These are phyloP conservation scores for Caenorhabditis latens DNA, from an alignment of 1,140 invertebrate genomes.

Conservation along the genomic window DNA sequence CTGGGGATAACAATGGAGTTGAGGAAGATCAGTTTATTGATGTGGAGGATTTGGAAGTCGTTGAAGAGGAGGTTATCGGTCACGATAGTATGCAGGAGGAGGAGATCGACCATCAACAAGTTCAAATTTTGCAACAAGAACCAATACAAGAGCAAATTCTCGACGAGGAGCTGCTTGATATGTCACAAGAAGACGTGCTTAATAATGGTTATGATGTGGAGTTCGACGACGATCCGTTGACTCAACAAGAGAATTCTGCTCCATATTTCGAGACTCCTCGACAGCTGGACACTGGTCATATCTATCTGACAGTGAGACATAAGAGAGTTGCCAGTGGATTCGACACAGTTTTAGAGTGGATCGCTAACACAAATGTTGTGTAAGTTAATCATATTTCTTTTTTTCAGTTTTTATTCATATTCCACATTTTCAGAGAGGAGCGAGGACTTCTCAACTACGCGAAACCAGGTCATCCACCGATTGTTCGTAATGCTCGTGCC, in stretches of 20 bases:
- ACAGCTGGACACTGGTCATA: conserved; percentile 58
- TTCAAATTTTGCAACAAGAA: background rate
- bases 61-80: conserved; percentile 51
- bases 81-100: conserved; percentile 18
- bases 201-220: conserved; percentile 60
- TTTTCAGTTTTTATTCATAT: background rate
- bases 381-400: conserved; percentile 7
- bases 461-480: conserved; percentile 57
- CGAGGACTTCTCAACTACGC: conserved; percentile 52
- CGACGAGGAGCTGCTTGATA: conserved; percentile 1
- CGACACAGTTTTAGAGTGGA: conserved; percentile 52
- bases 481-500: conserved; percentile 56
- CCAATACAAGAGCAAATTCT: background rate
- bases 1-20: background rate
- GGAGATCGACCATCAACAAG: background rate
- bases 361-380: conserved; percentile 60
- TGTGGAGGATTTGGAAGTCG: conserved; percentile 53
- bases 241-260: conserved; percentile 40
- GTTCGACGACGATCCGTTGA: conserved; percentile 56
- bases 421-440: conserved; percentile 49
- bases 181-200: conserved; percentile 52
- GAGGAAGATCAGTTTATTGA: conserved; percentile 39
- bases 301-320: conserved; percentile 58
- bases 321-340: conserved; percentile 39
- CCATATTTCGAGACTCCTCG: conserved; percentile 50